Percentiles rank a stretch among this genome's conserved stretches.
Evolutionary conservation across 2,888 invertebrate species (phyloP).

Genomic region (Parthenolecanium corni): DNA sequence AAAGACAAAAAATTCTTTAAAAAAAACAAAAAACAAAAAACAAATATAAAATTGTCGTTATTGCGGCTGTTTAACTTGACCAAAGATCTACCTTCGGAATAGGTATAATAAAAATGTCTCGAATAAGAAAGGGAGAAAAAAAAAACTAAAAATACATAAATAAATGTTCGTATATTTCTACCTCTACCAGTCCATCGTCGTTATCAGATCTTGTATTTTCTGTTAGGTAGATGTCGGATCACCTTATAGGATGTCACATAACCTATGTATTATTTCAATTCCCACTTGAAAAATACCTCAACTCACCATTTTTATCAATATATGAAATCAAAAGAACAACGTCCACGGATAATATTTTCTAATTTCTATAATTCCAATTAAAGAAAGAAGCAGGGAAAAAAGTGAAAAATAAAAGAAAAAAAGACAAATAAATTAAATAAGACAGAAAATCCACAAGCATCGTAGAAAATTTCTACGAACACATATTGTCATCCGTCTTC

Average conservation of each 20-base stretch:
- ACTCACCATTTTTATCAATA: slow-evolving; percentile 15
- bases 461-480: background rate
- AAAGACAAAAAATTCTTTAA: too few species aligned
- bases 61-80: too few species aligned
- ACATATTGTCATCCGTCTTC: slow-evolving; percentile 8
- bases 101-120: slow-evolving; percentile 25
- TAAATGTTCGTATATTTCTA: slow-evolving; percentile 24
- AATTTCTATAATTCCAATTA: slow-evolving; percentile 24
- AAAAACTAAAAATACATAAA: background rate
- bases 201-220: slow-evolving; percentile 10
- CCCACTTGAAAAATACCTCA: slow-evolving; percentile 20
- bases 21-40: too few species aligned
- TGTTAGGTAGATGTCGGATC: slow-evolving; percentile 22
- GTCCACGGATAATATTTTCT: slow-evolving; percentile 16
- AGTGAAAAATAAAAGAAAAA: background rate
- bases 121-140: background rate
- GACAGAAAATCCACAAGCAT: background rate
- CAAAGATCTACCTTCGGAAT: background rate
- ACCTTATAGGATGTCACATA: slow-evolving; percentile 23
- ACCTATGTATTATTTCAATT: slow-evolving; percentile 27
- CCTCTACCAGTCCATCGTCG: slow-evolving; percentile 21
- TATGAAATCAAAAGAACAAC: slow-evolving; percentile 3
- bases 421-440: background rate
- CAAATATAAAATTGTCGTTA: too few species aligned
- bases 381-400: background rate